phyloP scores from a whole-genome alignment of 2,888 invertebrate genomes.

The Sarcophaga subvicina region DNA sequence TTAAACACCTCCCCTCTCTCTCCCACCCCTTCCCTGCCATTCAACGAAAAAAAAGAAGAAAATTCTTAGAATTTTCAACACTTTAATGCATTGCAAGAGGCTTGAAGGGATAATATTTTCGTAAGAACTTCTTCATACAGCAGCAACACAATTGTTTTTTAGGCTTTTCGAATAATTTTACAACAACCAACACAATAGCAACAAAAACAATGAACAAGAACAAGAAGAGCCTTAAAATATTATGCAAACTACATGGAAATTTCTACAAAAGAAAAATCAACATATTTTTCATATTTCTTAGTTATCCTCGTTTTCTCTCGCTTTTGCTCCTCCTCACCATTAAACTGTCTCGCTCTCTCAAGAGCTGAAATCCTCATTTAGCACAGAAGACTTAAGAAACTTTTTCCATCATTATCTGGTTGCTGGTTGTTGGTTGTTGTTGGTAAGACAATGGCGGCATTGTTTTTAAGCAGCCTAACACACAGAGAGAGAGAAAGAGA shows the following conservation, averaged over 20 bases:
- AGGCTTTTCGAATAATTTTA: neutral
- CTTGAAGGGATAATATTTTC: slow-evolving; percentile 32
- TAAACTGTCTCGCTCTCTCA: too few relatives aligned
- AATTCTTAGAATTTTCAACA: slow-evolving; percentile 10
- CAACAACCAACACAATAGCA: neutral
- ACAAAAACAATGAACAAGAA: slow-evolving; percentile 2
- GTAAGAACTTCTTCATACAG: slow-evolving; percentile 14
- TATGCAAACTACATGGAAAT: slow-evolving; percentile 64
- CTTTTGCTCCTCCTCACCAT: neutral
- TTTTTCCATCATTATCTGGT: neutral
- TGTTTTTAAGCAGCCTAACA: neutral
- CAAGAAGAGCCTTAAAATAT: slow-evolving; percentile 36
- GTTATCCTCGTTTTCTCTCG: neutral
- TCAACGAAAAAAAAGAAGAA: neutral
- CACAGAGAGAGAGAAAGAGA: neutral
- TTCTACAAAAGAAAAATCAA: slow-evolving; percentile 38
- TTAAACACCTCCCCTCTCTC: neutral
- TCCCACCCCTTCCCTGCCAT: too few relatives aligned
- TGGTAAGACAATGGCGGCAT: neutral
- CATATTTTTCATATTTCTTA: slow-evolving; percentile 46
- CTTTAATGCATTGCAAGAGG: slow-evolving; percentile 17
- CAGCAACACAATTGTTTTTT: neutral
- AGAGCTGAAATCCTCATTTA: too few relatives aligned
- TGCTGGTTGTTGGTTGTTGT: neutral
- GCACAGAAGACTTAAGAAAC: neutral